Evolutionary conservation across 64 coral and sea anemone genomes (phyloP).

Genomic region (Anthopleura sola): DNA sequence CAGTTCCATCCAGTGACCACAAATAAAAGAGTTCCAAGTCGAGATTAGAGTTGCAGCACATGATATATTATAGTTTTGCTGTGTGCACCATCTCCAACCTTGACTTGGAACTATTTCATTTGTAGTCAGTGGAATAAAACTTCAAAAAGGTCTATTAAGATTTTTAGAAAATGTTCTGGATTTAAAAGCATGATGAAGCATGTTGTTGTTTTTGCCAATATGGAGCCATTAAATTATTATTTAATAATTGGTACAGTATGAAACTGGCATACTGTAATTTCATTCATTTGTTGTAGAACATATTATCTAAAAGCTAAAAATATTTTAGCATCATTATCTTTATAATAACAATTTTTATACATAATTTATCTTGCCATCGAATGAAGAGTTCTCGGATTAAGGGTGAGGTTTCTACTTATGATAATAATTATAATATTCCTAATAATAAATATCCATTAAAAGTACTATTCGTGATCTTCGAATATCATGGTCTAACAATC

Average conservation of each 20-base stretch:
- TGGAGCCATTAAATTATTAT: background rate
- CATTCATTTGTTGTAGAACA: background rate
- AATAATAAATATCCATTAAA: background rate
- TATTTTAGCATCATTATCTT: background rate
- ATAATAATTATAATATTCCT: background rate
- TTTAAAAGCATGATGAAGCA: too few species aligned
- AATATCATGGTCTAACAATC: too few species aligned
- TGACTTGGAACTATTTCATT: too few species aligned
- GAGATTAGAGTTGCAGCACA: too few species aligned
- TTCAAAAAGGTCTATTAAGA: too few species aligned
- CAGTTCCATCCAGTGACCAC: too few species aligned
- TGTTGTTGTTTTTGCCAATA: background rate
- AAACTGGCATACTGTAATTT: background rate
- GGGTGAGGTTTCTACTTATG: background rate
- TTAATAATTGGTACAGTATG: background rate
- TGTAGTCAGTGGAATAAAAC: too few species aligned
- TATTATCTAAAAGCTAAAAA: constrained; percentile 3
- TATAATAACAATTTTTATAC: background rate
- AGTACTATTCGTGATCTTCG: too few species aligned
- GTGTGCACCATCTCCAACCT: too few species aligned
- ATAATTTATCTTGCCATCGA: background rate
- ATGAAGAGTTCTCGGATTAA: background rate
- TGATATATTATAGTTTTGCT: too few species aligned
- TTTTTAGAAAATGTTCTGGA: background rate
- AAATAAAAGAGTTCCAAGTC: too few species aligned